These are phyloP conservation scores for Argentina silus DNA, from an alignment of 2,797 vertebrate genomes.

Conservation along the genomic window DNA sequence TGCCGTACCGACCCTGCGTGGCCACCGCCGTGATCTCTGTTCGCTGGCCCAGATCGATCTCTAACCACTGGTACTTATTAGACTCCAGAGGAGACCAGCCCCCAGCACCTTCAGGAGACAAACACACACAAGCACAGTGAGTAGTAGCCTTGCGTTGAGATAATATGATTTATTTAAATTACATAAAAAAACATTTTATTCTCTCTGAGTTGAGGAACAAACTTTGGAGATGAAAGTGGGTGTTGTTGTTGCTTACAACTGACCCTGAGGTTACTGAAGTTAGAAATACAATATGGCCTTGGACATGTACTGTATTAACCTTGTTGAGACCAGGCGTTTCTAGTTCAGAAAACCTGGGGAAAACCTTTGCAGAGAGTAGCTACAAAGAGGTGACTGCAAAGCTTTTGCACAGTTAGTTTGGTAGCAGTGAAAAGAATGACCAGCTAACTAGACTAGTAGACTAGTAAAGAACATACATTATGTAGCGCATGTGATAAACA, in stretches of 20 bases:
- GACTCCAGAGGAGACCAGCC: constrained; percentile 89
- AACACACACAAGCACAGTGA: not conserved
- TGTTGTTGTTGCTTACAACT: not conserved
- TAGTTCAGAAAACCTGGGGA: no score
- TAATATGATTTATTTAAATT: not conserved
- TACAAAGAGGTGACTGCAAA: no score
- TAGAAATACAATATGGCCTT: not conserved
- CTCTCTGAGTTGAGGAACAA: not conserved
- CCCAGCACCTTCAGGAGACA: constrained; percentile 73
- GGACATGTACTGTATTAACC: not conserved
- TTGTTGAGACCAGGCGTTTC: no score
- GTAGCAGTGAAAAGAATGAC: no score
- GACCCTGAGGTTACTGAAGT: not conserved
- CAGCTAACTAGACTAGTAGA: no score
- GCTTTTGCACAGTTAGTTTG: no score
- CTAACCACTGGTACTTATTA: constrained; percentile 86
- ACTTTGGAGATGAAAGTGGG: not conserved
- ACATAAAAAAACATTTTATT: not conserved
- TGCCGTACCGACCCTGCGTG: constrained; percentile 89
- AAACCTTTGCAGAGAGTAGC: no score
- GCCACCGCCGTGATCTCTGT: constrained; percentile 86
- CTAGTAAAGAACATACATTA: no score
- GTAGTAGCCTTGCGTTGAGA: not conserved
- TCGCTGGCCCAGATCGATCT: constrained; percentile 88
- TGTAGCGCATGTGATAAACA: no score